Conservation (phyloP, 2,113 vertebrate genomes). For the Isichthys henryi region DNA sequence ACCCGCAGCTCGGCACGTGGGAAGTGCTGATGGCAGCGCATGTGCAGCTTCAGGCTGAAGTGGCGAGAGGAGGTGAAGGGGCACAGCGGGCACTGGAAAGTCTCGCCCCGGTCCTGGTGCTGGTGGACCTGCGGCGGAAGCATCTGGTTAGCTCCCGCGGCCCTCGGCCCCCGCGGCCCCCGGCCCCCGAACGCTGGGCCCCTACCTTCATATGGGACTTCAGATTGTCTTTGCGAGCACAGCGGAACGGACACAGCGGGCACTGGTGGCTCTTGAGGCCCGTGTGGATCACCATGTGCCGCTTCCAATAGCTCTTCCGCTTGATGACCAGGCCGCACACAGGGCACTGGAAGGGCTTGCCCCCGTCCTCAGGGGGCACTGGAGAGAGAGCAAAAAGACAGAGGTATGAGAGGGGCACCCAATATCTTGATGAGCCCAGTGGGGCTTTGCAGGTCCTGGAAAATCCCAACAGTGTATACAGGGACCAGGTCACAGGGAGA, state of each 20-base stretch:
- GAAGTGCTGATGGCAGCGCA: constrained; percentile 88
- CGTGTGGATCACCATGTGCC: constrained; percentile 99
- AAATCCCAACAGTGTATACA: background rate
- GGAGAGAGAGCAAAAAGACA: constrained; percentile 25
- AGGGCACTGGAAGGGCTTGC: constrained; percentile 96
- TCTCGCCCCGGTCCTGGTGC: constrained; percentile 77
- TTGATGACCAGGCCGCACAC: constrained; percentile 98
- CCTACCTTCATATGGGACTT: constrained; percentile 99
- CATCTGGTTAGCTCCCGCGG: background rate
- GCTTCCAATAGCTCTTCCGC: constrained; percentile 99
- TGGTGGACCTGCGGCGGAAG: constrained; percentile 77
- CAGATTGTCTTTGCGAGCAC: constrained; percentile 99
- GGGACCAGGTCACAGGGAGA: background rate
- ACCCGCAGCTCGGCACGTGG: constrained; percentile 89
- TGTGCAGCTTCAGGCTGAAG: constrained; percentile 81
- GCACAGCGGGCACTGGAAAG: constrained; percentile 77
- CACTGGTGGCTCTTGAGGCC: constrained; percentile 98
- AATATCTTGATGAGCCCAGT: background rate
- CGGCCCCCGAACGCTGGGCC: background rate
- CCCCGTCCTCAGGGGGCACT: constrained; percentile 93
- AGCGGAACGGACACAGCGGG: constrained; percentile 94
- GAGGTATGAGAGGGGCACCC: too few species aligned
- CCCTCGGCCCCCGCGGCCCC: background rate
- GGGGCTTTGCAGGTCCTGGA: too few species aligned
- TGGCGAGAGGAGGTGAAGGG: constrained; percentile 78